Base-by-base conservation (phyloP, 2,888 invertebrate species). In the Chrysopilus asiliformis region DNA sequence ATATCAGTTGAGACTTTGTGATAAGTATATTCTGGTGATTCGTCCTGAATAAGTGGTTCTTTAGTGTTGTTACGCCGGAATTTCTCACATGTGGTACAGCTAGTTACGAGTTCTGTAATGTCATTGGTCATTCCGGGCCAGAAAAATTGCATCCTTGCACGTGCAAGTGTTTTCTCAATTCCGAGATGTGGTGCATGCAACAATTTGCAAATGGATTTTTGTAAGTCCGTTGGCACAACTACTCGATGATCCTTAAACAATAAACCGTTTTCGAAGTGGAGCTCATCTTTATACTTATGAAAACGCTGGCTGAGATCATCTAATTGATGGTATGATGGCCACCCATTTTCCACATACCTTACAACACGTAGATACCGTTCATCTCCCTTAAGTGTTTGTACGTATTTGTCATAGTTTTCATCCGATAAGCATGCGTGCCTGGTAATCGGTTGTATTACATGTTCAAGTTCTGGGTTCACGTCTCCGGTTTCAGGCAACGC, bases 21-120 rank as follows among this genome's bases (percentile, higher is more conserved):
- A 44, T 38, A 48, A 2, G 45, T 44, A 38, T 43, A 46, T 14
- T 41, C 25, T 3, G 47, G 41, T 9, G 25, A 24, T 10, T 43
- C 27, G 12, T 44, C 43, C 14, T 47, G 44, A 9, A 36, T 13
- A 16, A 47, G 32, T 31, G 44, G 44, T 32, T 48, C 45, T 33
- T 44, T 48, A 34, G 33, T 36, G 32, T 45, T 43, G 18, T 39
- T 41, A n/a, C 40, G 37, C 24, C 24, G 34, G 13, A 39, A 40
- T 27, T 39, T 26, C 5, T 26, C n/a, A 26, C 26, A 26, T 12
- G 13, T 26, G 26, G 22, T 10, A 9, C 22, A 22, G n/a, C n/a
- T n/a, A n/a, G n/a, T n/a, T n/a, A n/a, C n/a, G n/a, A n/a, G n/a
- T n/a, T n/a, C n/a, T n/a, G n/a, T n/a, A n/a, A n/a, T n/a, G n/a